Base-by-base conservation (phyloP, 2,888 invertebrate species). In the Drosophila antonietae region DNA sequence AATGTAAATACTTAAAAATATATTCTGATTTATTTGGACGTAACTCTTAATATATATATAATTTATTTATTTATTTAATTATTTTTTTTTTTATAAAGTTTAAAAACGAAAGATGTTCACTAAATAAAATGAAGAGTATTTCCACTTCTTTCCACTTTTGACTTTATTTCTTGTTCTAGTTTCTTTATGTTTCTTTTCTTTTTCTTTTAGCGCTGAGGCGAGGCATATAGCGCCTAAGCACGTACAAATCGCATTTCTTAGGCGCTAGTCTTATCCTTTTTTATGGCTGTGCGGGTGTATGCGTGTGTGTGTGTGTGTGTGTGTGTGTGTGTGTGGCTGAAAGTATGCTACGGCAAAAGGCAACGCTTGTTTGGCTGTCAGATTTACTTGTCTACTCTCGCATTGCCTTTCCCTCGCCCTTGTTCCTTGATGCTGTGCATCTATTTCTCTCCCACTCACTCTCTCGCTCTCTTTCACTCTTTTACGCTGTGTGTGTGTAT, bases 241-340 rank as follows among this genome's bases (percentile, higher is more conserved):
- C 92, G 92, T 92, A 92, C 92, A 91, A 92, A 91, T 91, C 92
- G 90, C 91, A 92, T 92, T 92, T 89, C 83, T 90, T 90, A 90
- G 88, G 75, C 75, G 80, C 68, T 72, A 20, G 75, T 41, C 82
- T 83, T 88, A 86, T 88, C 88, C 89, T 87, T 85, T 88, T 85
- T 83, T 85, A 88, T 85, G 76, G 66, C 12, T 23, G 28, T 47
- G 59, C 23, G 35, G 3, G 20, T 44, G 35, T 51, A 15, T 43
- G 33, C 37, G 20, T 23, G 31, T 51, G 23, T 23, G 49, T 28
- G 49, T 56, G 65, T 55, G 49, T 75, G 56, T 64, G 67, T 23
- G 9, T 12, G 31, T 41, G 33, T 78, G 62, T 65, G 69, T 49
- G 59, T 41, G 39, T 51, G 70, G 66, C 63, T 60, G 62, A 53